Base-by-base conservation (phyloP, 2,797 vertebrate genomes). In the Toxotes lorentzi region DNA sequence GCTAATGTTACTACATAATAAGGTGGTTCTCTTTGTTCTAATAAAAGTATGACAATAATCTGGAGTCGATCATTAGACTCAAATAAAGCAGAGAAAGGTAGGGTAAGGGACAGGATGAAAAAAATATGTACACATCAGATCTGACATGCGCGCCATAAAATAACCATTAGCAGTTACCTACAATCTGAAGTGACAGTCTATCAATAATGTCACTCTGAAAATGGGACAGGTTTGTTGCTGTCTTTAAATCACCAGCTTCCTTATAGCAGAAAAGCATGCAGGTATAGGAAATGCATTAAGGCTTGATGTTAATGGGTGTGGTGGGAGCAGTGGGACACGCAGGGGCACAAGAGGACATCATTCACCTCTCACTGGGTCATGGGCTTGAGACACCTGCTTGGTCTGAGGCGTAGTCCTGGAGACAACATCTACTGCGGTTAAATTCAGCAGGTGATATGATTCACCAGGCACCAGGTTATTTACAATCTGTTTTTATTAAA, bases 141-240 rank as follows among this genome's bases (percentile, higher is more conserved):
- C 90, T 95, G 95, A 95, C 93, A 92, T 89, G 92, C 91, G 92
- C 91, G 88, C 94, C 94, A 95, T 96, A 96, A 96, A 96, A 96
- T 91, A 95, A 91, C 93, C 93, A 95, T 96, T 95, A 95, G 93
- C 91, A 90, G 92, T 94, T 95, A 95, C 90, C 93, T 91, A 92
- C 91, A 91, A 93, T 95, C 90, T 91, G 88, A 95, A 93, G 93
- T 95, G 95, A 95, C 95, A 95, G 94, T 92, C 94, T 95, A 96
- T 96, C 95, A 96, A 95, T 96, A 96, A 95, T 92, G 94, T 93
- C 89, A 86, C 79, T 90, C 86, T 93, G 94, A 92, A 95, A 96
- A 95, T 95, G 92, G 94, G 95, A 96, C 95, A 96, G 95, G 93
- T 96, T 96, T 96, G 95, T 96, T 96, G 95, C 94, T 89, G 92